Evolutionary conservation across 2,113 vertebrate genomes (phyloP).

Genomic region (Elachura formosa): DNA sequence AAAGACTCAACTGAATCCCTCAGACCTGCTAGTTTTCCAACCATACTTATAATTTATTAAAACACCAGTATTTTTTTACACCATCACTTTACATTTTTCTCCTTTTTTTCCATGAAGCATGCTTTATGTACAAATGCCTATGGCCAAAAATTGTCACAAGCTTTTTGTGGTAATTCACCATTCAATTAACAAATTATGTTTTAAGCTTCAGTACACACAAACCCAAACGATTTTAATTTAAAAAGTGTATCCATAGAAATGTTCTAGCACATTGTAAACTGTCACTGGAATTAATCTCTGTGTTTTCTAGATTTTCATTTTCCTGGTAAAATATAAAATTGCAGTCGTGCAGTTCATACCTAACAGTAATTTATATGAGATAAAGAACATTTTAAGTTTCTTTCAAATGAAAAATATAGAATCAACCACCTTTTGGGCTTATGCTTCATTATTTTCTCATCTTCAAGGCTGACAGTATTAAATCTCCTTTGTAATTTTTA

Average conservation of each 20-base stretch:
- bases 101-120: background rate
- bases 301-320: background rate
- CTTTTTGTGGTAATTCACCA: background rate
- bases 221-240: background rate
- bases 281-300: background rate
- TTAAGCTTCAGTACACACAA: background rate
- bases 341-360: background rate
- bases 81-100: background rate
- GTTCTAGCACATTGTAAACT: background rate
- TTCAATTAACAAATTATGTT: background rate
- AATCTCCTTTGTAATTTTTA: constrained; percentile 5
- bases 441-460: constrained; percentile 17
- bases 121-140: background rate
- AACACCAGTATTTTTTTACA: background rate
- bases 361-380: background rate
- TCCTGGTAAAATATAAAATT: background rate
- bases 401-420: background rate
- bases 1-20: background rate
- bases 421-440: background rate
- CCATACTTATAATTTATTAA: background rate
- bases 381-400: background rate
- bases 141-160: constrained; percentile 1
- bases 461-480: constrained; percentile 5
- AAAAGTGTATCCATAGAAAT: background rate
- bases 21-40: background rate